A percentile compares a stretch with the other conserved stretches of the same genome.
phyloP scores from a whole-genome alignment of 2,888 invertebrate species.

The Eudemis profundana region DNA sequence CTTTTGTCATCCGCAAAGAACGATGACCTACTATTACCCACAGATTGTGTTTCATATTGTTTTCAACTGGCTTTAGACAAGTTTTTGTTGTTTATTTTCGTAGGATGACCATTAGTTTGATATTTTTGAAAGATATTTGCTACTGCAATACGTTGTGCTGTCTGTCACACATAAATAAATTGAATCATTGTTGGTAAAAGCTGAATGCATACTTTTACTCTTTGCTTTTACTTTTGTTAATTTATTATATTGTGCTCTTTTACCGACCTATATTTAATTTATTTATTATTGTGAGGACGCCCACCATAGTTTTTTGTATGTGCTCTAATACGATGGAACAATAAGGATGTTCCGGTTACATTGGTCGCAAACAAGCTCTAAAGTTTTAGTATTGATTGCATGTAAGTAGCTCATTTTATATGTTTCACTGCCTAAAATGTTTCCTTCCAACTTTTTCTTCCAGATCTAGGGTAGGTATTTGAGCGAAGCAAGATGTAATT shows the following conservation, averaged over 20 bases:
- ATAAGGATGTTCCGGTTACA: conserved; percentile 37
- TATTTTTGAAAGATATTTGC: conserved; percentile 57
- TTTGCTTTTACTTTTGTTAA: conserved; percentile 49
- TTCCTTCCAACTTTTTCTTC: neutral
- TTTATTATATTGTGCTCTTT: conserved; percentile 49
- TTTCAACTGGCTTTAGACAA: conserved; percentile 52
- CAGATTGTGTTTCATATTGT: conserved; percentile 56
- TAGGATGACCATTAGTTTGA: conserved; percentile 56
- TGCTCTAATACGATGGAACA: conserved; percentile 49
- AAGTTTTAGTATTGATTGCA: neutral
- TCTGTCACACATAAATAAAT: conserved; percentile 54
- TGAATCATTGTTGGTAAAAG: conserved; percentile 54
- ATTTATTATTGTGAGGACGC: conserved; percentile 45
- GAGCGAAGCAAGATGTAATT: neutral
- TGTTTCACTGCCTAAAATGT: neutral
- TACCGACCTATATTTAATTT: conserved; percentile 52
- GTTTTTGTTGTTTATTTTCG: conserved; percentile 50
- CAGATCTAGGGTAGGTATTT: neutral
- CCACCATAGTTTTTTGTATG: conserved; percentile 45
- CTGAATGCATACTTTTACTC: conserved; percentile 55
- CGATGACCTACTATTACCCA: conserved; percentile 63
- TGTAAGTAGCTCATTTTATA: neutral
- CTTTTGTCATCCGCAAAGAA: conserved; percentile 67
- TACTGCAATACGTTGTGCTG: conserved; percentile 53
- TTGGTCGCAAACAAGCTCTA: conserved; percentile 2